phyloP scores from a whole-genome alignment of 2,888 invertebrate genomes.

The Stegophylla sp. region DNA sequence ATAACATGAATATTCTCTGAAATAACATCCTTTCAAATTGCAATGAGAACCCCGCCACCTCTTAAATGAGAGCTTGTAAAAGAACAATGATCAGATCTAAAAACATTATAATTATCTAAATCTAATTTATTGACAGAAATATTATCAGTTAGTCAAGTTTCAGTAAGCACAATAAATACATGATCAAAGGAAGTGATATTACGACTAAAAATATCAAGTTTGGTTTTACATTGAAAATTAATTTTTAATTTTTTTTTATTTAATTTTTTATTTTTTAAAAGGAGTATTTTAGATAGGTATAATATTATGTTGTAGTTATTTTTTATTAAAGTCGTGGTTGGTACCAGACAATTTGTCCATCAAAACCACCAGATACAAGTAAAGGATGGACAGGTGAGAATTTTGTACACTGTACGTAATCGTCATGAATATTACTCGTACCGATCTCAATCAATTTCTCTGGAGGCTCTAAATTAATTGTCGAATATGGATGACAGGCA shows the following conservation, averaged over 20 bases:
- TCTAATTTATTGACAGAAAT: not conserved
- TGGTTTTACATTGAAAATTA: too few relatives aligned
- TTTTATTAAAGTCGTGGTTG: conserved; percentile 71
- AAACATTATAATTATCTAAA: conserved; percentile 16
- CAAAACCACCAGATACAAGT: conserved; percentile 88
- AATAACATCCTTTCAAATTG: not conserved
- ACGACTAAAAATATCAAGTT: too few relatives aligned
- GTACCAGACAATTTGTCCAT: conserved; percentile 88
- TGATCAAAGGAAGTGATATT: too few relatives aligned
- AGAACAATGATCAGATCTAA: not conserved
- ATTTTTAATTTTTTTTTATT: too few relatives aligned
- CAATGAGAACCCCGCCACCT: conserved; percentile 1
- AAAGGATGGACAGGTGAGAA: conserved; percentile 87
- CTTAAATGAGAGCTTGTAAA: conserved; percentile 2
- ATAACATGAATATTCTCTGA: not conserved
- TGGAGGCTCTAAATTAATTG: conserved; percentile 69
- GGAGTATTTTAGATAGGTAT: conserved; percentile 8
- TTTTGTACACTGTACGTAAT: conserved; percentile 86
- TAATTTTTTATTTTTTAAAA: too few relatives aligned
- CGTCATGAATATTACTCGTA: conserved; percentile 77
- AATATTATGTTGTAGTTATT: conserved; percentile 3
- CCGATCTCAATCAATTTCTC: conserved; percentile 73
- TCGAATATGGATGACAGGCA: conserved; percentile 79
- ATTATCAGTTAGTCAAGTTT: too few relatives aligned
- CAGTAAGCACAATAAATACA: too few relatives aligned